Evolutionary conservation across 2,888 invertebrate species (phyloP), one percentile per base, ranked within the genome.

Genomic region (Meiosimyza decipiens): DNA sequence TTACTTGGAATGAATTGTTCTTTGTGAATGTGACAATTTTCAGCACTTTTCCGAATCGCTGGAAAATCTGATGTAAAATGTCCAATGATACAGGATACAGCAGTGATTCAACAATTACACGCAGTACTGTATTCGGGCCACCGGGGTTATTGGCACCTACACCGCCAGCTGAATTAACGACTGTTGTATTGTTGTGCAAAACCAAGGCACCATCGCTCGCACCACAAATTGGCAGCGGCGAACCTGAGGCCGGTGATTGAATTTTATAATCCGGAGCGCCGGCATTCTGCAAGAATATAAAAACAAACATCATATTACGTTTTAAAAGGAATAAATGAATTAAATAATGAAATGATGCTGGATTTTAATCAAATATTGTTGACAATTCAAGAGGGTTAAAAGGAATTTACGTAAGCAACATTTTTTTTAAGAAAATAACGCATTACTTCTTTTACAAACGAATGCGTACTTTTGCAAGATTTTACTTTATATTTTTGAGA

Each of bases 21-120:
- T 99, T 99, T 84, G 97, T 99, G 90, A 99, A 99, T 82, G 99
- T 99, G 86, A 99, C 99, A 85, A 99, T 99, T 89, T 99, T 98
- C 85, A 99, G 91, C 84, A 99, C 98, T 90, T 98, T 98, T 83
- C 99, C 99, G 88, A 95, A 98, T 81, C 98, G 93, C 83, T 97
- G 96, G 91, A 99, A 99, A 88, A 99, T 97, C 91, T 98, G 94
- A 83, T 97, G 95, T 79, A 99, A 92, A 77, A 98, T 96, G 88
- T 99, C 99, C 85, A 99, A 91, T 72, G 97, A 96, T 82, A 99
- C 98, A 67, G 98, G 98, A 88, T 99, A 99, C 82, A 99, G 91
- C 93, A 99, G 95, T 89, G 99, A 97, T 89, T 99, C 99, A 82
- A 99, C 95, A 87, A 99, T 98, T 81, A 99, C 98, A 80, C 99